These are phyloP conservation scores for Synergus japonicus DNA, from an alignment of 2,888 invertebrate genomes.

Conservation along the genomic window DNA sequence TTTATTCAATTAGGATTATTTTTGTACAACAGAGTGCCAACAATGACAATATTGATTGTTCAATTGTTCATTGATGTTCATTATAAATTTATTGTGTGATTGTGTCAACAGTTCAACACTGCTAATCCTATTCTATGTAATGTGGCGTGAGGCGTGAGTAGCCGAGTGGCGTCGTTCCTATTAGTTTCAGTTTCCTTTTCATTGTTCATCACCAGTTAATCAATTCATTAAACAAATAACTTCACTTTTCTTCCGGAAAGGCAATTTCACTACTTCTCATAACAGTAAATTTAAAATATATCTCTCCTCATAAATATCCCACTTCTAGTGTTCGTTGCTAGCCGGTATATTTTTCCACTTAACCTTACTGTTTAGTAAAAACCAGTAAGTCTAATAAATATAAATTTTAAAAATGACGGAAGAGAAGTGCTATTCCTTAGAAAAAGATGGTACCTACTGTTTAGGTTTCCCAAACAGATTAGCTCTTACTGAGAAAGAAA, in stretches of 20 bases:
- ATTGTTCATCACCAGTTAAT: neutral
- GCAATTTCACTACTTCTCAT: neutral
- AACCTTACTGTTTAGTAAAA: neutral
- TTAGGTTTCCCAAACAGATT: constrained; percentile 55
- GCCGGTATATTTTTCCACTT: constrained; percentile 1
- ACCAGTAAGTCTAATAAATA: neutral
- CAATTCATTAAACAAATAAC: neutral
- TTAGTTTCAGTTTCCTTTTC: neutral
- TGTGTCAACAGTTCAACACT: no score
- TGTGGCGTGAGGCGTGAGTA: no score
- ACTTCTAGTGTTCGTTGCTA: neutral
- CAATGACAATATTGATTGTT: no score
- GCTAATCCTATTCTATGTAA: no score
- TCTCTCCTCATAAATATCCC: neutral
- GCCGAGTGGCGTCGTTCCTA: no score
- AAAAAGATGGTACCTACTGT: constrained; percentile 47
- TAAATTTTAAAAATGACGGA: constrained; percentile 24
- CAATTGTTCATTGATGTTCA: no score
- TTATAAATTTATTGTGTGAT: no score
- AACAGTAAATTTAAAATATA: neutral
- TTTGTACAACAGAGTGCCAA: no score
- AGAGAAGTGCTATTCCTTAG: constrained; percentile 34
- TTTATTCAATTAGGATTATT: no score
- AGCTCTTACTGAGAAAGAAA: constrained; percentile 50
- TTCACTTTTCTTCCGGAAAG: neutral